Conservation (phyloP, 2,113 vertebrate genomes). For the Cranoglanis bouderius region DNA sequence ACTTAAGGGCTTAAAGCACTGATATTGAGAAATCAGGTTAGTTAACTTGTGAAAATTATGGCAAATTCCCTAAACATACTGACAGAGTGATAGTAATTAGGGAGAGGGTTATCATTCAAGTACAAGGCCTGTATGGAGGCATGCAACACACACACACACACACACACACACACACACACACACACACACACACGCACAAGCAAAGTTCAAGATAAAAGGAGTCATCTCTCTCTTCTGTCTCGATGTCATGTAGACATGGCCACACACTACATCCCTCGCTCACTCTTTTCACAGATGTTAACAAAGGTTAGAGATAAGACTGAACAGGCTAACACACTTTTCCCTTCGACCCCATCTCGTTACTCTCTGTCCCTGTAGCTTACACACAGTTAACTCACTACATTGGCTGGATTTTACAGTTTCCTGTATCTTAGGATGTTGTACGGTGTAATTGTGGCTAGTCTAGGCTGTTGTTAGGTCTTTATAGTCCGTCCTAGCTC, state of each 20-base stretch:
- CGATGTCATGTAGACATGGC: constrained; percentile 33
- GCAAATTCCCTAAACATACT: background rate
- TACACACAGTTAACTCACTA: background rate
- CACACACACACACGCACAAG: constrained; percentile 39
- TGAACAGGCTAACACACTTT: background rate
- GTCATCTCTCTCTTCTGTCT: constrained; percentile 29
- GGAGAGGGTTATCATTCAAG: constrained; percentile 55
- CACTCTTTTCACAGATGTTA: constrained; percentile 48
- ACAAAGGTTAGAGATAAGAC: constrained; percentile 45
- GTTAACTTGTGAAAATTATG: background rate
- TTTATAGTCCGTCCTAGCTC: constrained; percentile 24
- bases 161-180: constrained; percentile 33
- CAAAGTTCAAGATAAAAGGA: constrained; percentile 27
- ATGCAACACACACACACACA: constrained; percentile 29
- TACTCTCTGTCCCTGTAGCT: background rate
- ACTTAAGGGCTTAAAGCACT: background rate
- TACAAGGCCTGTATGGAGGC: constrained; percentile 19
- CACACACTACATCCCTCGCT: constrained; percentile 53
- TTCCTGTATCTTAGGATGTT: constrained; percentile 35
- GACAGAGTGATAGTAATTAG: constrained; percentile 33
- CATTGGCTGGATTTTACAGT: background rate
- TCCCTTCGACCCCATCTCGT: background rate
- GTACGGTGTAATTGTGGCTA: constrained; percentile 52
- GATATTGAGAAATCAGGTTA: background rate
- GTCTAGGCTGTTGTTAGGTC: constrained; percentile 34